Percentiles rank a stretch among this genome's conserved stretches.
Conservation (phyloP, 2,113 vertebrate genomes). For the Isurus oxyrinchus region DNA sequence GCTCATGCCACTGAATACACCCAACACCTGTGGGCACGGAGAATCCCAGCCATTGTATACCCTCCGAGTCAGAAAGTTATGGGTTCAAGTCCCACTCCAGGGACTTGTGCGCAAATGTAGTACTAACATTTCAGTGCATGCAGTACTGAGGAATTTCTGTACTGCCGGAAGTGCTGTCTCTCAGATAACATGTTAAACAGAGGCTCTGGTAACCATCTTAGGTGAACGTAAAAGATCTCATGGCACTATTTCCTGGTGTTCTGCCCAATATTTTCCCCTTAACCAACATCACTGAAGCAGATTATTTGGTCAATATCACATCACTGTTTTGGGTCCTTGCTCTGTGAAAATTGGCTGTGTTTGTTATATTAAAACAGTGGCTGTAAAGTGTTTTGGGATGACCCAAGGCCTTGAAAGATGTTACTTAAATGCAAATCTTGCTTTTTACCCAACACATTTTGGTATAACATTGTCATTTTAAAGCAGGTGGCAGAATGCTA, state of each 20-base stretch:
- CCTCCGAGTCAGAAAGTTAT: neutral
- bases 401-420: neutral
- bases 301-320: neutral
- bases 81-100: neutral
- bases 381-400: neutral
- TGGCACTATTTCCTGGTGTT: neutral
- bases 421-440: neutral
- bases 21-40: too few species aligned
- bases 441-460: neutral
- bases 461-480: neutral
- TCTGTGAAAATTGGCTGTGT: neutral
- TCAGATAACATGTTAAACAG: too few species aligned
- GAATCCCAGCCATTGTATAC: neutral
- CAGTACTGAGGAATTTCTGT: too few species aligned
- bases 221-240: too few species aligned
- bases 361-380: neutral
- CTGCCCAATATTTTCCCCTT: neutral
- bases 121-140: too few species aligned
- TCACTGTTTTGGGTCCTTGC: neutral
- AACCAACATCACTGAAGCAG: neutral
- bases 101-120: neutral
- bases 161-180: too few species aligned
- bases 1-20: too few species aligned
- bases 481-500: neutral
- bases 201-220: too few species aligned